phyloP scores from a whole-genome alignment of 2,113 vertebrate species.

The Plestiodon gilberti region DNA sequence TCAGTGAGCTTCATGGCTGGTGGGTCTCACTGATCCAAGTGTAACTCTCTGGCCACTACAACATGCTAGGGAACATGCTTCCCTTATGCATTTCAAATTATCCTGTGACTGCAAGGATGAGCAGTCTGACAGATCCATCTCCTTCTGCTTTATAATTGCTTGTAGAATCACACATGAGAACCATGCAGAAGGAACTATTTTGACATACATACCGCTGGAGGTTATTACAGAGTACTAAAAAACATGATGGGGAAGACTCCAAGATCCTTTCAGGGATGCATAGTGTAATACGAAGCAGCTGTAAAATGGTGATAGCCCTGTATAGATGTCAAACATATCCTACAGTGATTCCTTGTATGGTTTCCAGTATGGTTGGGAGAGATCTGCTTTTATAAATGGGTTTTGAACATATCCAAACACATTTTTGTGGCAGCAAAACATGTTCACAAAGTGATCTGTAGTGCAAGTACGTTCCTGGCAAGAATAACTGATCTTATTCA shows the following conservation, averaged over 20 bases:
- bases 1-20: not conserved
- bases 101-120: not conserved
- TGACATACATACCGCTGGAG: not conserved
- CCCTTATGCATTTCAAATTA: not conserved
- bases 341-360: not conserved
- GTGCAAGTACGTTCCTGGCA: not conserved
- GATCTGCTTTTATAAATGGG: not conserved
- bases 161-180: not conserved
- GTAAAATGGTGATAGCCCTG: conserved; percentile 5
- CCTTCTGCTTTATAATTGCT: not conserved
- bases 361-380: not conserved
- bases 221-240: not conserved
- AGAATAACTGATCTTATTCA: not conserved
- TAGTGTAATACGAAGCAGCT: conserved; percentile 2
- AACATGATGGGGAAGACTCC: not conserved
- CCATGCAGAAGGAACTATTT: not conserved
- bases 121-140: not conserved
- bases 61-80: not conserved
- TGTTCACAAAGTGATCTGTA: not conserved
- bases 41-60: not conserved
- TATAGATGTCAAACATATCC: conserved; percentile 3
- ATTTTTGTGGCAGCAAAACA: not conserved
- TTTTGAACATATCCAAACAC: not conserved
- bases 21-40: not conserved
- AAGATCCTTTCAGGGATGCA: not conserved